These are phyloP conservation scores for Zaprionus kolodkinae DNA, from an alignment of 1,140 invertebrate genomes.

Conservation along the genomic window DNA sequence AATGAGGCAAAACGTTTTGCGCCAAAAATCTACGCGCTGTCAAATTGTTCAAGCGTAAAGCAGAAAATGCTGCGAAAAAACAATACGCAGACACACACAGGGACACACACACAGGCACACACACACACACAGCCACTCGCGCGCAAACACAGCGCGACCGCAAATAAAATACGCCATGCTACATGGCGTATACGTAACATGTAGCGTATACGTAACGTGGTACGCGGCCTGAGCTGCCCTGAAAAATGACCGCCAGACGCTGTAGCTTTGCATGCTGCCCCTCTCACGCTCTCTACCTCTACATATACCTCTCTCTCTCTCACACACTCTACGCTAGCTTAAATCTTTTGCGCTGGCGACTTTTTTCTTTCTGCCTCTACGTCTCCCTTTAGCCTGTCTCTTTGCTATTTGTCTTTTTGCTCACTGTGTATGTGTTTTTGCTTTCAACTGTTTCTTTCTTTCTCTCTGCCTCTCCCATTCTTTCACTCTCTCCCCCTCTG, in stretches of 20 bases:
- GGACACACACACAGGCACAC: neutral
- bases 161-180: constrained; percentile 68
- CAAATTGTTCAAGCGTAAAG: constrained; percentile 80
- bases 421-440: constrained; percentile 66
- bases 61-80: constrained; percentile 56
- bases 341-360: neutral
- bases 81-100: constrained; percentile 18
- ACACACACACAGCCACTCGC: neutral
- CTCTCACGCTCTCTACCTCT: constrained; percentile 24
- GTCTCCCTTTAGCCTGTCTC: neutral
- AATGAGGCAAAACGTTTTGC: constrained; percentile 82
- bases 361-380: constrained; percentile 15
- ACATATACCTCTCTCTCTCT: constrained; percentile 9
- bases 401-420: constrained; percentile 23
- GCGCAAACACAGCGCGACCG: constrained; percentile 46
- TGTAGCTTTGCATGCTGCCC: constrained; percentile 47
- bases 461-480: neutral
- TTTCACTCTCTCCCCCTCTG: neutral
- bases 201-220: neutral
- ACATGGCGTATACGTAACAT: constrained; percentile 76
- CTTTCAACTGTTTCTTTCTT: constrained; percentile 67
- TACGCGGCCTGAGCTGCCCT: constrained; percentile 49
- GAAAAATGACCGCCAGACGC: constrained; percentile 73
- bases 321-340: neutral
- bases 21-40: constrained; percentile 80